Conservation (phyloP, 2,797 vertebrate genomes). For the Acomys russatus region DNA sequence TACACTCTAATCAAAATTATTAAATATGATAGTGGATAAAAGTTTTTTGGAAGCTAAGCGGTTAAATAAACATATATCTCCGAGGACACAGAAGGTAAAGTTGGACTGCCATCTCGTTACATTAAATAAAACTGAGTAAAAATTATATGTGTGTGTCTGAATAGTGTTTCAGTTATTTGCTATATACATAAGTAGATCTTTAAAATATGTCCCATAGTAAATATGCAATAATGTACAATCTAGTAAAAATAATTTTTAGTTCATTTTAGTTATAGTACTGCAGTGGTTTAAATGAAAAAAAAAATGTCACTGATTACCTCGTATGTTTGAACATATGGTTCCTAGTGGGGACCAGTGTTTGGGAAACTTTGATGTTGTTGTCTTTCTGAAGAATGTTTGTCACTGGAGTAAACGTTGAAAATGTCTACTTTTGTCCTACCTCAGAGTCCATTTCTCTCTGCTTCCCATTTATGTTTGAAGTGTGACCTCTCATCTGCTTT, state of each 20-base stretch:
- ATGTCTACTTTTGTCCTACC: background rate
- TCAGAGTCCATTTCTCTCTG: background rate
- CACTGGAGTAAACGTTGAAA: background rate
- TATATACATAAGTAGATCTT: background rate
- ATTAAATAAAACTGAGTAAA: constrained; percentile 8
- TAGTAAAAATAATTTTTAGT: constrained; percentile 1
- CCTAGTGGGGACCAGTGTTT: background rate
- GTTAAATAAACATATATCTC: background rate
- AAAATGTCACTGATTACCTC: background rate
- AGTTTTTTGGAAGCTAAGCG: background rate
- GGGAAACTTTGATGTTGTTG: background rate
- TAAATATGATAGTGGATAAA: background rate
- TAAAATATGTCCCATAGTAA: constrained; percentile 13
- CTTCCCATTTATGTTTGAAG: background rate
- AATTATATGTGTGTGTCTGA: background rate
- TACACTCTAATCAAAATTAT: background rate
- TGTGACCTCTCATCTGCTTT: background rate
- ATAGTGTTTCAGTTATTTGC: background rate
- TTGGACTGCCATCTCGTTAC: background rate
- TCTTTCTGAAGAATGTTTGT: background rate
- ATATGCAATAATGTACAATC: background rate
- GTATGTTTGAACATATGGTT: background rate
- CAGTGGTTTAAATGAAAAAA: background rate
- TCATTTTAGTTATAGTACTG: background rate
- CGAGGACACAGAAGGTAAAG: background rate